A percentile compares a stretch with the other conserved stretches of the same genome.
phyloP scores from a whole-genome alignment of 2,797 vertebrate genomes.

The Nannoperca obscura region DNA sequence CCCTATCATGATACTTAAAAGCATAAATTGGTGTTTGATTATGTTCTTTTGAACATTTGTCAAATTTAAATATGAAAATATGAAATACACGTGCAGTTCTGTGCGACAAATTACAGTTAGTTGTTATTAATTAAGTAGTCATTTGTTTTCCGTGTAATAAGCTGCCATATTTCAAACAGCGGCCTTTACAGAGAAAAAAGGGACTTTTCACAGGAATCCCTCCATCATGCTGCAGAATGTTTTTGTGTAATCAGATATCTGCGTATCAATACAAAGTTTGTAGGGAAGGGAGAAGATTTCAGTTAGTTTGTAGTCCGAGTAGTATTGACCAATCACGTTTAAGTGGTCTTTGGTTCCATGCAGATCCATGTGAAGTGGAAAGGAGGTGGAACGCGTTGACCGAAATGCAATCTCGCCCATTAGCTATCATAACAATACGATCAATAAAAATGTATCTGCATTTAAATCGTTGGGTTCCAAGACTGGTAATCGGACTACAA shows the following conservation, averaged over 20 bases:
- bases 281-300: no score
- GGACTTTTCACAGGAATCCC: neutral
- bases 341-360: no score
- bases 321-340: no score
- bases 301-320: no score
- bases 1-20: constrained; percentile 8
- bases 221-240: neutral
- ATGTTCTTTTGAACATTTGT: constrained; percentile 1
- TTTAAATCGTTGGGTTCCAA: no score
- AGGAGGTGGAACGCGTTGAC: no score
- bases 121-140: neutral
- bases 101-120: neutral
- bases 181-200: neutral
- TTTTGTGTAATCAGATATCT: neutral
- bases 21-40: neutral
- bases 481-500: no score
- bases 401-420: no score
- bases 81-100: neutral
- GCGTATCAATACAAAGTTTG: no score
- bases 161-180: neutral
- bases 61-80: constrained; percentile 2
- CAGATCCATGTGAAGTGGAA: no score
- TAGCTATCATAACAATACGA: no score
- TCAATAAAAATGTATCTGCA: no score
- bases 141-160: constrained; percentile 4